phyloP scores from a whole-genome alignment of 2,797 vertebrate species.

The Discoglossus pictus region DNA sequence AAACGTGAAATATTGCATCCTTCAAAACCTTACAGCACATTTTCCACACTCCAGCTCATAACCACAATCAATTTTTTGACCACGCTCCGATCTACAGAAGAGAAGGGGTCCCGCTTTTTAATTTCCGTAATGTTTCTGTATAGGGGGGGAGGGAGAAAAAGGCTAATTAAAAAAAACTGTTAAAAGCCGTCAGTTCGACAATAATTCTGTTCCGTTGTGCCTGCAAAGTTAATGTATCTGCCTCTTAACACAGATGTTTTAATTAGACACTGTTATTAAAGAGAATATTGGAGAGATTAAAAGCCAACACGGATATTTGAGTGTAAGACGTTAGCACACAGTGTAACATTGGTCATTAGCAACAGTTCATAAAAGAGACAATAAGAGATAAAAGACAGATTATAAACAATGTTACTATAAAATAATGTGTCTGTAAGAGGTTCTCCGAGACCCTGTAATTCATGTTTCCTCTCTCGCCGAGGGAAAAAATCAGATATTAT shows the following conservation, averaged over 20 bases:
- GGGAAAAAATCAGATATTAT: constrained; percentile 13
- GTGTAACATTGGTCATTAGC: constrained; percentile 70
- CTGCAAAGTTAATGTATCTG: constrained; percentile 84
- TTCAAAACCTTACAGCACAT: constrained; percentile 47
- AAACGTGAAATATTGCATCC: constrained; percentile 43
- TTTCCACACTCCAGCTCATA: constrained; percentile 50
- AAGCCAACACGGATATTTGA: constrained; percentile 71
- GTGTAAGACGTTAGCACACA: constrained; percentile 73
- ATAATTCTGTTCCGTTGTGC: constrained; percentile 84
- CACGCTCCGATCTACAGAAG: constrained; percentile 48
- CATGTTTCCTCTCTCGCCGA: neutral
- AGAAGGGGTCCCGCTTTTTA: constrained; percentile 50
- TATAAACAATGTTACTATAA: constrained; percentile 47
- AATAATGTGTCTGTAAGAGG: constrained; percentile 33
- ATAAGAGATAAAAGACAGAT: constrained; percentile 54
- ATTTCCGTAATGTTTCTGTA: constrained; percentile 51
- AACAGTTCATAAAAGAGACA: constrained; percentile 65
- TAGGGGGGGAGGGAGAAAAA: constrained; percentile 26
- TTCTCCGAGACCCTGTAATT: constrained; percentile 29
- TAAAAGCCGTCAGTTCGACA: constrained; percentile 81
- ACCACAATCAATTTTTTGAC: constrained; percentile 48
- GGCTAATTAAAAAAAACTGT: constrained; percentile 66
- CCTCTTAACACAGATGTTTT: constrained; percentile 86
- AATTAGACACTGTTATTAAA: constrained; percentile 86
- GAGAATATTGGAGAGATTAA: constrained; percentile 83